Evolutionary conservation across 2,113 vertebrate genomes (phyloP), one percentile per base, ranked within the genome.

Genomic region (Ranitomeya variabilis): DNA sequence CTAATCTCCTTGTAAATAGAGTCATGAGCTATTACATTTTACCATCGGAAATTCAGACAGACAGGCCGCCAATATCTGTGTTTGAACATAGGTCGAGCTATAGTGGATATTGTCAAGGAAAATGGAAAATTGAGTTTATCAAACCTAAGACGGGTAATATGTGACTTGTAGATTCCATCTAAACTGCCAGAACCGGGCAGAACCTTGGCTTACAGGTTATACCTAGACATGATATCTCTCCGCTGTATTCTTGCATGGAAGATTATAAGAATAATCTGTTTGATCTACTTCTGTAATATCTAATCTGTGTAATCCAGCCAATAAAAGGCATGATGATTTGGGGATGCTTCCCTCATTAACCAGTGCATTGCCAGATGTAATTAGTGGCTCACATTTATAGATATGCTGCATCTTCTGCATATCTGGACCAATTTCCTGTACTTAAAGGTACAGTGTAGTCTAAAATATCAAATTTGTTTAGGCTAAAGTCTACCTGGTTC

Each of bases 101-200:
- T 84, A 84, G 67, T 84, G 51, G 82, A 71, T 84, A 71, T 69
- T 84, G 82, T 71, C n/a, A 84, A n/a, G 64, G 51, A 69, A 64
- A 71, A 84, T 71, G 66, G 51, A 55, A 71, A 71, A 71, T 71
- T 71, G 64, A 69, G 64, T 26, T 26, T 69, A 69, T 84, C 82
- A 71, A 6, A 69, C 21, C 19, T 15, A 3, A 26, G 45, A 52
- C 21, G 14, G 62, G 45, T 83, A 54, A 69, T 55, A 14, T 26
- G 51, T 71, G 45, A 69, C 51, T 66, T 15, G 62, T 52, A 83
- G 64, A 84, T 69, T 9, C 13, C 45, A 71, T 84, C 64, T 69
- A 54, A n/a, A 45, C 9, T 13, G 15, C n/a, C 54, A 31, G 78
- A 60, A 31, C n/a, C 79, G 13, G 21, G 7, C 54, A 83, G 59